A percentile compares a stretch with the other conserved stretches of the same genome.
phyloP scores from a whole-genome alignment of 2,797 vertebrate genomes.

The Urocyon cinereoargenteus region DNA sequence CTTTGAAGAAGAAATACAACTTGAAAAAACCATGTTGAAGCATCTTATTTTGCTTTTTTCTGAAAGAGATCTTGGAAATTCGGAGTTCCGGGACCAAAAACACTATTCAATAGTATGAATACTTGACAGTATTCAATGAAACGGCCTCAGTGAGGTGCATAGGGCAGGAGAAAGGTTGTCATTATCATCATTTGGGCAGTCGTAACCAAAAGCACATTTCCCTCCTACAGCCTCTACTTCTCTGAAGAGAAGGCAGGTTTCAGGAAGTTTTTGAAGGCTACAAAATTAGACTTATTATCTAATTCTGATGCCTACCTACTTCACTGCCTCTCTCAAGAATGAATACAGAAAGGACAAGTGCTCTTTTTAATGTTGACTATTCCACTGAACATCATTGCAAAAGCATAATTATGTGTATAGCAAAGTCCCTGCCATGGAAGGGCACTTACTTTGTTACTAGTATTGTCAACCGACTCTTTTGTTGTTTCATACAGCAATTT shows the following conservation, averaged over 20 bases:
- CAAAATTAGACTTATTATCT: not conserved
- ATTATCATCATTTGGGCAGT: too few species aligned
- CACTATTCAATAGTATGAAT: not conserved
- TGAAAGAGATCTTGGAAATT: not conserved
- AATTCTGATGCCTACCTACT: not conserved
- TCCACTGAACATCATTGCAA: not conserved
- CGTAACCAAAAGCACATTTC: not conserved
- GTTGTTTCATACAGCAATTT: not conserved
- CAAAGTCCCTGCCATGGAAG: not conserved
- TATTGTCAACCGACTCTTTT: not conserved
- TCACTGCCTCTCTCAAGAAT: not conserved
- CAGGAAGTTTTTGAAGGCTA: not conserved
- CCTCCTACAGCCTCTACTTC: not conserved
- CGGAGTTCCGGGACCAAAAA: constrained; percentile 8
- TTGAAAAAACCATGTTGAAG: not conserved
- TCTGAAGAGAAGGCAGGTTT: not conserved
- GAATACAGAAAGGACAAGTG: not conserved
- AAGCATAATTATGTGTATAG: not conserved
- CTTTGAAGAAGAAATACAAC: constrained; percentile 32
- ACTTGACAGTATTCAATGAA: not conserved
- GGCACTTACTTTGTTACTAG: not conserved
- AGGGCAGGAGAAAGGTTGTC: not conserved
- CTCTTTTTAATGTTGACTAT: not conserved
- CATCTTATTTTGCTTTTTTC: not conserved
- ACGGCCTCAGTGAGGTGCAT: not conserved